Evolutionary conservation across 2,888 invertebrate species (phyloP).

Genomic region (Choreutis nemorana): DNA sequence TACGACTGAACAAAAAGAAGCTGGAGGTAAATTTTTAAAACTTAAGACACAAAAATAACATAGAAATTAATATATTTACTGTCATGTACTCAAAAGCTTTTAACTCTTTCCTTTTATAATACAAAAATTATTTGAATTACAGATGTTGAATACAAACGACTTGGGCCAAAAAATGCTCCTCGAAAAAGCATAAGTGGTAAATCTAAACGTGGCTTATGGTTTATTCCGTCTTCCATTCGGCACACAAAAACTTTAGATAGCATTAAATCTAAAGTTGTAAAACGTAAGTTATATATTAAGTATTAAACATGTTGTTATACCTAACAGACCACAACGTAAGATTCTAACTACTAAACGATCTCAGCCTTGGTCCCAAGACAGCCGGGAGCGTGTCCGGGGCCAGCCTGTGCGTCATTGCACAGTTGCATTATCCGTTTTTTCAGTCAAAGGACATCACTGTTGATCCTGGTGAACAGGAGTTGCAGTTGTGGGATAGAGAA

Average conservation of each 20-base stretch:
- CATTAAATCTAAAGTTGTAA: slow-evolving; percentile 55
- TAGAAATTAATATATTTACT: not conserved
- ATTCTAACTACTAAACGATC: too few relatives aligned
- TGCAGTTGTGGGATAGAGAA: too few relatives aligned
- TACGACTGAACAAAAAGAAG: slow-evolving; percentile 58
- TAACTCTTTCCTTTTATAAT: not conserved
- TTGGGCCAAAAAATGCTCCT: slow-evolving; percentile 38
- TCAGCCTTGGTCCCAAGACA: too few relatives aligned
- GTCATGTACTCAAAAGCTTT: not conserved
- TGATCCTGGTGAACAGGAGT: too few relatives aligned
- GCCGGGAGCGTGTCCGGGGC: too few relatives aligned
- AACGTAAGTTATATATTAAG: too few relatives aligned
- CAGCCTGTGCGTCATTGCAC: too few relatives aligned
- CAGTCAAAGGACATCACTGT: too few relatives aligned
- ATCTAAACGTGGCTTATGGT: slow-evolving; percentile 54
- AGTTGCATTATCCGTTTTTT: too few relatives aligned
- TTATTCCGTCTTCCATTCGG: slow-evolving; percentile 55
- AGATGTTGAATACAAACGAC: slow-evolving; percentile 59
- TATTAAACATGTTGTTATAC: too few relatives aligned
- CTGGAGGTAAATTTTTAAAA: slow-evolving; percentile 35
- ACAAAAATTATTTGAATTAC: slow-evolving; percentile 14
- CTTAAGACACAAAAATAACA: not conserved
- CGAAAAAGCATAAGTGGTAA: slow-evolving; percentile 31
- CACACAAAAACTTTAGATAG: slow-evolving; percentile 59
- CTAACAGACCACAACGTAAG: too few relatives aligned